A percentile compares a stretch with the other conserved stretches of the same genome.
Evolutionary conservation across 2,797 vertebrate genomes (phyloP).

Genomic region (Crax fasciolata): DNA sequence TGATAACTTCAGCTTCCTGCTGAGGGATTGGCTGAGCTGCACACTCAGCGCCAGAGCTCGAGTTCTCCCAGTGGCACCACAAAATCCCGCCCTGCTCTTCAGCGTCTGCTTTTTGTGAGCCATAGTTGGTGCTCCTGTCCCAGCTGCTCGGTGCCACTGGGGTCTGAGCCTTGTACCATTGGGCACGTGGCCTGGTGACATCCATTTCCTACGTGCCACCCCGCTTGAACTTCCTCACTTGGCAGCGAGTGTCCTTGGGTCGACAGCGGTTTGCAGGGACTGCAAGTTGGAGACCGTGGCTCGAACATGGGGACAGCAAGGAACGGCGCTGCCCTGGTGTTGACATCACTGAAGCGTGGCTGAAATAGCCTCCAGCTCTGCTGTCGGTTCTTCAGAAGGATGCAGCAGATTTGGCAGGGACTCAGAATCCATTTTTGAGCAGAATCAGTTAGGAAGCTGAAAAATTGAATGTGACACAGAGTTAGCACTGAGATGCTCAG

Average conservation of each 20-base stretch:
- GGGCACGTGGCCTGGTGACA: neutral
- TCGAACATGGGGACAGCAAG: slow-evolving; percentile 31
- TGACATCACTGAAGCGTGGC: neutral
- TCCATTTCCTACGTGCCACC: slow-evolving; percentile 22
- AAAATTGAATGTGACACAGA: neutral
- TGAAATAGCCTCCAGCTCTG: neutral
- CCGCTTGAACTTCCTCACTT: slow-evolving; percentile 54
- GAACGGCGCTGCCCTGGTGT: neutral
- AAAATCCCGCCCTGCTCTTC: neutral
- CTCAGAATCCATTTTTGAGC: neutral
- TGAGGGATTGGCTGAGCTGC: neutral
- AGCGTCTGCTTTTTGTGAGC: neutral
- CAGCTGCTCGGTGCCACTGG: neutral
- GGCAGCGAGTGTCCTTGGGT: slow-evolving; percentile 37
- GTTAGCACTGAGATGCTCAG: neutral
- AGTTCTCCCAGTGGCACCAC: neutral
- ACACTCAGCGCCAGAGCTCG: neutral
- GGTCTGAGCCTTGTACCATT: neutral
- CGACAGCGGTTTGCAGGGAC: slow-evolving; percentile 47
- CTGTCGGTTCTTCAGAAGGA: neutral
- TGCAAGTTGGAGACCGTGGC: neutral
- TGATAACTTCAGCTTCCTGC: neutral
- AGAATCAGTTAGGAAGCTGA: neutral
- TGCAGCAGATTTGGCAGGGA: neutral
- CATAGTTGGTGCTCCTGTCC: neutral